Base-by-base conservation (phyloP, 1,140 invertebrate species). In the Uloborus diversus region DNA sequence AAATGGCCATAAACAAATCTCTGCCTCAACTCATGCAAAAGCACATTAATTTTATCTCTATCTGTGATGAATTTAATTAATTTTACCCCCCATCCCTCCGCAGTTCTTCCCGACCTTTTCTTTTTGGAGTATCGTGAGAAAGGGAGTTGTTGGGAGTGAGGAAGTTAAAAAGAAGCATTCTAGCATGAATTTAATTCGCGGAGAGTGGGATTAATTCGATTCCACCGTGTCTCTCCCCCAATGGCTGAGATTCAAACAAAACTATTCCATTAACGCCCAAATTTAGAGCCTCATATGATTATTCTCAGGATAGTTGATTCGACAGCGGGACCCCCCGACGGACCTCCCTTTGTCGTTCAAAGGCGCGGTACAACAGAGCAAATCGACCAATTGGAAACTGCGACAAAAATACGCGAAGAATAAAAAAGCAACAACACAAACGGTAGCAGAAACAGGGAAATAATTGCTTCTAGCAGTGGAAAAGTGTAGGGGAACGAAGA, bases 281-380 rank as follows among this genome's bases (percentile, higher is more conserved):
- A 70, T 35, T 70, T 57, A 70, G 53, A 35, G 20, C 68, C 32
- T 70, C 68, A 57, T 70, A 70, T 57, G 68, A 70, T 70, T 57
- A 70, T 70, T 57, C 68, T 42, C 68, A 25, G 32, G 68, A 27
- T 13, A 57, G 28, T 70, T 70, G 68, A 70, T 70, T 70, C 68
- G 68, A 70, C 51, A 57, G 49, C 17, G 17, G 27, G 27, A 14
- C 27, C 30, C 14, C n/a, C 17, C 20, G 14, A 9, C 42, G 33
- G 14, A n/a, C 28, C 42, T 30, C 20, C 68, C 30, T 51, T 70
- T 70, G 68, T 57, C 53, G 27, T 23, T 14, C 20, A 2, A 42
- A 42, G 25, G 27, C 25, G 42, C 32, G 35, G 30, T 23, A 33
- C 32, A 42, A 37, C 30, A 23, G 9, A 37, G 25, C 17, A 23